phyloP scores from a whole-genome alignment of 2,888 invertebrate genomes.

The Malthinus flaveolus region DNA sequence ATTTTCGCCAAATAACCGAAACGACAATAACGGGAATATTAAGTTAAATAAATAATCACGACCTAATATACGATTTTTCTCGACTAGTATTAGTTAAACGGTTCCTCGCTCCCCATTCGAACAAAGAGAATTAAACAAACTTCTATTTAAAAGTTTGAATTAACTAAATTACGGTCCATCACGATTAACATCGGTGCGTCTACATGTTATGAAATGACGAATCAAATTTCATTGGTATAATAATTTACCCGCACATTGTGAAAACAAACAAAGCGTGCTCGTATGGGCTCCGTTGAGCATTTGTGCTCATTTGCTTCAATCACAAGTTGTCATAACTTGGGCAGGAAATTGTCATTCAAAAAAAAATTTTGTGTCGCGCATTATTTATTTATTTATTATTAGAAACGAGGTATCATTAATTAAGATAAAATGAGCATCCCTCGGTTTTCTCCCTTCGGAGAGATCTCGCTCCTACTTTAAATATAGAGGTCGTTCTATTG shows the following conservation, averaged over 20 bases:
- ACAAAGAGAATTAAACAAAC: slow-evolving; percentile 20
- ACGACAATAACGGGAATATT: slow-evolving; percentile 1
- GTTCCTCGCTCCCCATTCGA: slow-evolving; percentile 1
- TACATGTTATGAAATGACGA: slow-evolving; percentile 43
- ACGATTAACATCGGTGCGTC: slow-evolving; percentile 38
- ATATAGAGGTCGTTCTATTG: no score
- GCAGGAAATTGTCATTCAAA: slow-evolving; percentile 49
- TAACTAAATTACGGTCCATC: slow-evolving; percentile 30
- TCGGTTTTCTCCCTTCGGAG: not conserved
- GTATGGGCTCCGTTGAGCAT: slow-evolving; percentile 36
- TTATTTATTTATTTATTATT: slow-evolving; percentile 41
- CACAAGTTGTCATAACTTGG: slow-evolving; percentile 47
- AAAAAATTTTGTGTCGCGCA: slow-evolving; percentile 29
- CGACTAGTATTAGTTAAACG: slow-evolving; percentile 5
- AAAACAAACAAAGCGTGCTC: slow-evolving; percentile 47
- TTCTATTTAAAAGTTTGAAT: slow-evolving; percentile 20
- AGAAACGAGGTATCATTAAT: slow-evolving; percentile 1
- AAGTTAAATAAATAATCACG: slow-evolving; percentile 11
- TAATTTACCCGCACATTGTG: slow-evolving; percentile 49
- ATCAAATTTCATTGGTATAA: slow-evolving; percentile 49
- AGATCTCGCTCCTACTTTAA: not conserved
- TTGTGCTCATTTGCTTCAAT: slow-evolving; percentile 48
- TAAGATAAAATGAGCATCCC: not conserved
- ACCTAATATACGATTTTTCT: not conserved
- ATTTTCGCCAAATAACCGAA: not conserved